Percentiles rank a stretch among this genome's conserved stretches.
These are phyloP conservation scores for Helarctos malayanus DNA, from an alignment of 2,797 vertebrate genomes.

Conservation along the genomic window DNA sequence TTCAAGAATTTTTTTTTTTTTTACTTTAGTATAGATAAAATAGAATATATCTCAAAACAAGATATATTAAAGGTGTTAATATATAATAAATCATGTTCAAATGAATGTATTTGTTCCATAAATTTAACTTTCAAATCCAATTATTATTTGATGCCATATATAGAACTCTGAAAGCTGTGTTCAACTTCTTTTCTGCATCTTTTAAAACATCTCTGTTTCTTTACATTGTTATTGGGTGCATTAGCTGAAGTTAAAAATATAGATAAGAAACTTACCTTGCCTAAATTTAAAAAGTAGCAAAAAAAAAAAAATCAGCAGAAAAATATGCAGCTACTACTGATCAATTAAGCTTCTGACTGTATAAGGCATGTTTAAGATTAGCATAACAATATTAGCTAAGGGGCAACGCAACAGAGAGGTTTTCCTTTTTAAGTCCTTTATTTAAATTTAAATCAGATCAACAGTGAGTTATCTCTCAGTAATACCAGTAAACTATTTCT, in stretches of 20 bases:
- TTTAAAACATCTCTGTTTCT: conserved; percentile 49
- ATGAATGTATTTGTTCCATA: neutral
- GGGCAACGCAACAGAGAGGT: conserved; percentile 39
- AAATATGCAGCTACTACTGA: conserved; percentile 11
- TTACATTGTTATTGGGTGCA: conserved; percentile 17
- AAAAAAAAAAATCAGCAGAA: conserved; percentile 26
- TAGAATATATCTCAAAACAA: conserved; percentile 28
- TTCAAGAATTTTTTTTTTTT: neutral
- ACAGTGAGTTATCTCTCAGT: neutral
- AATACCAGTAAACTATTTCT: conserved; percentile 28
- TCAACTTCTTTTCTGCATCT: conserved; percentile 48
- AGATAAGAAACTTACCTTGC: conserved; percentile 13
- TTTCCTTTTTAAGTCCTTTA: conserved; percentile 65
- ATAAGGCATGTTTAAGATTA: conserved; percentile 69
- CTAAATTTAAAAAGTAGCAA: conserved; percentile 65
- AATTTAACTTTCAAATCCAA: conserved; percentile 30
- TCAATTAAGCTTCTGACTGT: conserved; percentile 60
- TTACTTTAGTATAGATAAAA: neutral
- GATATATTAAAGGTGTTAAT: neutral
- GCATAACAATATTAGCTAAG: conserved; percentile 74
- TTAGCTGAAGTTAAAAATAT: conserved; percentile 58
- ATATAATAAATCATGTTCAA: neutral
- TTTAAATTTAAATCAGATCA: conserved; percentile 75
- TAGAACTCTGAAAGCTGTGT: conserved; percentile 42
- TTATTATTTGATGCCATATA: neutral